Conservation (phyloP, 2,797 vertebrate species). For the Echiichthys vipera region DNA sequence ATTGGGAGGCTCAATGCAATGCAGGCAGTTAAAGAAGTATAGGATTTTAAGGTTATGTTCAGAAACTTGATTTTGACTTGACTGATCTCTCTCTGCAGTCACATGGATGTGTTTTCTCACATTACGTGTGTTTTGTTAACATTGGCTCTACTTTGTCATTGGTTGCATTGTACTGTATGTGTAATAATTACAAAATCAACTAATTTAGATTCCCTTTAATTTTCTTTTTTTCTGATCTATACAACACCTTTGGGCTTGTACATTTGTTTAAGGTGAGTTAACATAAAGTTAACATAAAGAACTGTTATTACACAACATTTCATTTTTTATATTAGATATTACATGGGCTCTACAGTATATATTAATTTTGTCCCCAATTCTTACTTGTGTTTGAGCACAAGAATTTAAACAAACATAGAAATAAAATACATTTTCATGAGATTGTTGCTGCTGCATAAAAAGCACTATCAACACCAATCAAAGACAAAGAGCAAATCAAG, state of each 20-base stretch:
- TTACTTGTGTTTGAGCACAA: not conserved
- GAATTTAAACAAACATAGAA: no score
- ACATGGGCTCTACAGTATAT: not conserved
- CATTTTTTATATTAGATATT: not conserved
- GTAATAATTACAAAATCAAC: not conserved
- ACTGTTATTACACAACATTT: not conserved
- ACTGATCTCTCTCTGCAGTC: not conserved
- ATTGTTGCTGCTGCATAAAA: no score
- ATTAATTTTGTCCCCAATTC: no score
- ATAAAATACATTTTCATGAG: no score
- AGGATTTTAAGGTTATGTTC: slow-evolving; percentile 7
- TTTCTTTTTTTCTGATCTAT: not conserved
- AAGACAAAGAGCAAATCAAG: no score
- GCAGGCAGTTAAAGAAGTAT: slow-evolving; percentile 35
- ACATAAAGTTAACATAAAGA: not conserved
- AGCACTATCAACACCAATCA: no score
- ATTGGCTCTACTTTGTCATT: not conserved
- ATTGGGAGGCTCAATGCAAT: slow-evolving; percentile 51
- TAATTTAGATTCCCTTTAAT: not conserved
- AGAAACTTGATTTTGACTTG: slow-evolving; percentile 17
- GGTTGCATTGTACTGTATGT: not conserved
- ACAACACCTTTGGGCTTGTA: not conserved
- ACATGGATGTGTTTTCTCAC: not conserved
- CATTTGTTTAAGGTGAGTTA: not conserved
- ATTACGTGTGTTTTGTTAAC: not conserved